These are phyloP conservation scores for Drosophila barbarae DNA, from an alignment of 2,888 invertebrate species.

Conservation along the genomic window DNA sequence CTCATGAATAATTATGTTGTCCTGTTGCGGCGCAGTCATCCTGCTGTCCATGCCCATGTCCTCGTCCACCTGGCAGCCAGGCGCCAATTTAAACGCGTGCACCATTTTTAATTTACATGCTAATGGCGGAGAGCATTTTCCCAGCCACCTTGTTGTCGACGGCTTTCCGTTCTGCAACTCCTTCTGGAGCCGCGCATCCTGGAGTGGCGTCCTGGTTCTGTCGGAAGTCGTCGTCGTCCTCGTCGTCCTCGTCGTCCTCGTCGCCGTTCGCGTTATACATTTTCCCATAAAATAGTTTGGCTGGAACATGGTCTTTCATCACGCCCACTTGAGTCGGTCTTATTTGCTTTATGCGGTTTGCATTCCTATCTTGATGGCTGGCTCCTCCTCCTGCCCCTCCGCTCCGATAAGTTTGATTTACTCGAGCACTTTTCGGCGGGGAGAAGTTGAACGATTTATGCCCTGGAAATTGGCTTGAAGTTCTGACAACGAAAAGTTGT, in stretches of 20 bases:
- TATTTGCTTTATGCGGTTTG: slow-evolving; percentile 31
- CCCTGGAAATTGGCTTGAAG: neutral
- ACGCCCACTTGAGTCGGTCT: slow-evolving; percentile 43
- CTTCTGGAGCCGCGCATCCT: slow-evolving; percentile 10
- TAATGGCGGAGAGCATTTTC: slow-evolving; percentile 59
- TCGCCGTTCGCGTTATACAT: slow-evolving; percentile 15
- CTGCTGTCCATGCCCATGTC: slow-evolving; percentile 21
- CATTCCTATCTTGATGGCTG: slow-evolving; percentile 39
- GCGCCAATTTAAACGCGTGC: slow-evolving; percentile 59
- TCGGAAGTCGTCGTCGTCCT: slow-evolving; percentile 33
- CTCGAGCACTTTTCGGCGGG: slow-evolving; percentile 14
- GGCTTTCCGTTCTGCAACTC: slow-evolving; percentile 25
- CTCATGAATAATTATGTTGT: slow-evolving; percentile 68
- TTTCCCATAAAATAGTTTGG: slow-evolving; percentile 41
- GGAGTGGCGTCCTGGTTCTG: slow-evolving; percentile 20
- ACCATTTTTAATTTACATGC: slow-evolving; percentile 66
- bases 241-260: slow-evolving; percentile 9
- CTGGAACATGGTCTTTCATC: slow-evolving; percentile 44
- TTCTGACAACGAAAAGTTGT: neutral
- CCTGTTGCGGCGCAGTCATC: slow-evolving; percentile 43
- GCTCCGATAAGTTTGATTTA: slow-evolving; percentile 43
- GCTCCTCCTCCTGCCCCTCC: slow-evolving; percentile 8
- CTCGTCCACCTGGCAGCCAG: slow-evolving; percentile 28
- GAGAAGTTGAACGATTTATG: slow-evolving; percentile 36
- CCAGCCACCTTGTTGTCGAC: slow-evolving; percentile 42